These are phyloP conservation scores for Montipora sp. DNA, from an alignment of 64 coral and sea anemone species.

Conservation along the genomic window DNA sequence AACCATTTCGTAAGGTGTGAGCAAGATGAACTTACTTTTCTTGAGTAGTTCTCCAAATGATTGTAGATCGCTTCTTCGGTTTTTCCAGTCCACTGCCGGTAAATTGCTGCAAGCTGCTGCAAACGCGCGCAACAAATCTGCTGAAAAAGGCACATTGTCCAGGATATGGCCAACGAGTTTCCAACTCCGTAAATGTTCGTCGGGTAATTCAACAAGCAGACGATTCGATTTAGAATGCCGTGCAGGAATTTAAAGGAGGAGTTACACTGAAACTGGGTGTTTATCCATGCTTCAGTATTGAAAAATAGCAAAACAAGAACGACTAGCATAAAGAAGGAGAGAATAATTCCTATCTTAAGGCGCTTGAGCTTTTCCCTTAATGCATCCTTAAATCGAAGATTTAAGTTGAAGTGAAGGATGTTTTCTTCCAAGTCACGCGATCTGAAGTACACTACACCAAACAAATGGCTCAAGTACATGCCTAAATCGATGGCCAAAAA, in stretches of 20 bases:
- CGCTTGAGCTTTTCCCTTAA: slow-evolving; percentile 38
- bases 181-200: slow-evolving; percentile 79
- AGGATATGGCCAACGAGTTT: slow-evolving; percentile 69
- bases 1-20: slow-evolving; percentile 54
- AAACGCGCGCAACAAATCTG: slow-evolving; percentile 66
- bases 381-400: background rate
- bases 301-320: slow-evolving; percentile 66
- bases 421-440: slow-evolving; percentile 73
- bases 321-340: slow-evolving; percentile 34
- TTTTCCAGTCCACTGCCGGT: slow-evolving; percentile 56
- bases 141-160: slow-evolving; percentile 79
- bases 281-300: slow-evolving; percentile 66
- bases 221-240: slow-evolving; percentile 50
- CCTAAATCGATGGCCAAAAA: slow-evolving; percentile 68
- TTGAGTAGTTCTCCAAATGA: slow-evolving; percentile 61
- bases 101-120: slow-evolving; percentile 17
- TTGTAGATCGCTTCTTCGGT: slow-evolving; percentile 67
- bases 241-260: slow-evolving; percentile 73
- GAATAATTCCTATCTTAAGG: slow-evolving; percentile 50
- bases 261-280: slow-evolving; percentile 57
- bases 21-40: slow-evolving; percentile 64
- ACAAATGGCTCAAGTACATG: slow-evolving; percentile 78
- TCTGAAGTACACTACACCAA: slow-evolving; percentile 74
- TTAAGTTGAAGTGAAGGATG: slow-evolving; percentile 43
- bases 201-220: slow-evolving; percentile 80